Evolutionary conservation across 2,797 vertebrate species (phyloP).

Genomic region (Iguana delicatissima): DNA sequence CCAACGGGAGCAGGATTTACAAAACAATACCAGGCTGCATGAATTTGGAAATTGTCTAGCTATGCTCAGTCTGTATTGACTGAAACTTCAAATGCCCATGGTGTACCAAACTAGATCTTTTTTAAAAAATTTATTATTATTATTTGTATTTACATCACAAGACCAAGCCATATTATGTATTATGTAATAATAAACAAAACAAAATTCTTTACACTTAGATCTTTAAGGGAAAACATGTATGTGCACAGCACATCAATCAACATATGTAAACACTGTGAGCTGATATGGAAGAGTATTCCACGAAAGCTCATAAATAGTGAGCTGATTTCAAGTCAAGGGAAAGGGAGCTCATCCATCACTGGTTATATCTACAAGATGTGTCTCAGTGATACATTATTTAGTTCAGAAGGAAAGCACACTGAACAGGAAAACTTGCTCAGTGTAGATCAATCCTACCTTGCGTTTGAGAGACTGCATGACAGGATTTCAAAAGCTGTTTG

Average conservation of each 20-base stretch:
- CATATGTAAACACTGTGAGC: background rate
- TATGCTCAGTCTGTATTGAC: background rate
- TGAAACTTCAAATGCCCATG: background rate
- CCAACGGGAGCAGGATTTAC: background rate
- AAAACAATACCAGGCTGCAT: background rate
- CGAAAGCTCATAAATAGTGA: background rate
- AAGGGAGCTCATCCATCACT: background rate
- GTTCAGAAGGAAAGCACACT: conserved; percentile 76
- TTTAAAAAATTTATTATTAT: too few species aligned
- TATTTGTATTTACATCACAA: too few species aligned
- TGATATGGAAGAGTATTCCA: background rate
- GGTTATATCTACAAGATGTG: conserved; percentile 60
- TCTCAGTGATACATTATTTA: conserved; percentile 61
- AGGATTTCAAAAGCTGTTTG: conserved; percentile 99
- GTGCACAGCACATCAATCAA: background rate
- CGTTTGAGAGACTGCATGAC: conserved; percentile 96
- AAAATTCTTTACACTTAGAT: too few species aligned
- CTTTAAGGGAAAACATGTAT: background rate
- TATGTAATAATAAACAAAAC: too few species aligned
- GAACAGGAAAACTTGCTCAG: conserved; percentile 76
- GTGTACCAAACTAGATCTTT: background rate
- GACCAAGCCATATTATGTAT: too few species aligned
- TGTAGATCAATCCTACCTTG: conserved; percentile 93
- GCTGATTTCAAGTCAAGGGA: background rate
- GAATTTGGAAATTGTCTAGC: background rate